Percentiles rank a stretch among this genome's conserved stretches.
Conservation (phyloP, 2,113 vertebrate species). For the Lamprologus tigripictilis region DNA sequence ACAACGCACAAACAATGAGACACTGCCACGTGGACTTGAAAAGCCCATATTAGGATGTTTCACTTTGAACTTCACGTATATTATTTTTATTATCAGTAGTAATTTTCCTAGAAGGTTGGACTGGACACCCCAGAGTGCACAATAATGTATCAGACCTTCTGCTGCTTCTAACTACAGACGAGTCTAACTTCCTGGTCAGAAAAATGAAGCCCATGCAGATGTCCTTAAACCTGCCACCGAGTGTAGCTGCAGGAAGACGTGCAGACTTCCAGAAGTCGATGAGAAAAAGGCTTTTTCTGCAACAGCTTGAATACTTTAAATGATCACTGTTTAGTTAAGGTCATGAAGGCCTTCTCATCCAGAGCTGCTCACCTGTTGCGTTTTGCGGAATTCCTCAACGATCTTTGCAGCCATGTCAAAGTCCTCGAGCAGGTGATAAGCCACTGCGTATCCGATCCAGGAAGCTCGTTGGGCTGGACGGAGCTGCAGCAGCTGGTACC, state of each 20-base stretch:
- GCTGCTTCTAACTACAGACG: not conserved
- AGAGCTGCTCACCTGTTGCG: constrained; percentile 81
- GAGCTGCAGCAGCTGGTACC: constrained; percentile 92
- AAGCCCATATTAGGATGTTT: not conserved
- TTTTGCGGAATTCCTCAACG: constrained; percentile 98
- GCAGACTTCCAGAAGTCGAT: rapidly evolving
- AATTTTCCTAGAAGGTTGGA: not conserved
- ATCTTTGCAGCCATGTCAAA: constrained; percentile 99
- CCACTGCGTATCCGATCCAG: constrained; percentile 98
- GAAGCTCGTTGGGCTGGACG: constrained; percentile 94
- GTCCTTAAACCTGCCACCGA: not conserved
- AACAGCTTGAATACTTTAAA: not conserved
- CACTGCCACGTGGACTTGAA: not conserved
- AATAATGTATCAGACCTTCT: not conserved
- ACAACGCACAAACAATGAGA: not conserved
- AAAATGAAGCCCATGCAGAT: not conserved
- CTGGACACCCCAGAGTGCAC: not conserved
- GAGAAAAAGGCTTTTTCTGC: not conserved
- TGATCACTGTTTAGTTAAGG: rapidly evolving
- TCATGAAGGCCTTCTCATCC: rapidly evolving
- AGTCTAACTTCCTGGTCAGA: not conserved
- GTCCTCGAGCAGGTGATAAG: constrained; percentile 95
- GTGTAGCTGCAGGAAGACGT: not conserved
- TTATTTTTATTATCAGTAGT: not conserved
- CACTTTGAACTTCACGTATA: not conserved